phyloP scores from a whole-genome alignment of 2,113 vertebrate genomes.

The Thryonomys swinderianus region DNA sequence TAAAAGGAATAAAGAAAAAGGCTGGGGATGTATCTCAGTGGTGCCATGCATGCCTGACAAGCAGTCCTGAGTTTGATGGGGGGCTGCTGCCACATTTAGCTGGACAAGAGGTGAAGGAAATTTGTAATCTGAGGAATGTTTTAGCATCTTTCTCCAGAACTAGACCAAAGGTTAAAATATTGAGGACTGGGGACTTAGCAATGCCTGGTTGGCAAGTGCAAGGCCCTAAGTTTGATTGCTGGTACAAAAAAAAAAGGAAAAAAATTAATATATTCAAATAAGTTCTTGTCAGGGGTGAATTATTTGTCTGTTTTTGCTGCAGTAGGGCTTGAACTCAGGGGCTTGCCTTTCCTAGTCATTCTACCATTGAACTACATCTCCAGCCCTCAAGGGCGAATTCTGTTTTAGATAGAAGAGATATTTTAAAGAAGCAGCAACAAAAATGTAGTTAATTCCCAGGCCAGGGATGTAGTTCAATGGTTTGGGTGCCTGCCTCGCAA shows the following conservation, averaged over 20 bases:
- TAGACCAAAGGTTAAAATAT: not conserved
- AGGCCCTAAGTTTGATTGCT: too few relatives aligned
- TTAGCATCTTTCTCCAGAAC: not conserved
- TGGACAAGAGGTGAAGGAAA: not conserved
- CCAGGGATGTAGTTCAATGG: too few relatives aligned
- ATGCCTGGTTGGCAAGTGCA: too few relatives aligned
- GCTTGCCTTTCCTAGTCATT: not conserved
- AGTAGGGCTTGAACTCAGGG: not conserved
- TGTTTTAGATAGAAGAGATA: not conserved
- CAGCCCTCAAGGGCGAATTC: not conserved
- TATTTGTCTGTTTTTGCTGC: not conserved
- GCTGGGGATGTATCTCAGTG: too few relatives aligned
- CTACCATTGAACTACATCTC: not conserved
- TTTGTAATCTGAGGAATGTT: not conserved
- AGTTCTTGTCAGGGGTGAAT: not conserved
- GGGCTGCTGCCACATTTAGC: not conserved
- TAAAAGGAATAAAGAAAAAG: too few relatives aligned
- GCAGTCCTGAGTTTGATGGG: not conserved
- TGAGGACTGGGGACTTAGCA: not conserved
- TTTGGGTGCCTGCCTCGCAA: too few relatives aligned
- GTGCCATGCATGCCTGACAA: too few relatives aligned
- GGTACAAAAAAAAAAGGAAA: not conserved
- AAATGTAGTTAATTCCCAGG: too few relatives aligned
- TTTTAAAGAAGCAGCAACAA: constrained; percentile 22
- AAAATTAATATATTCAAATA: not conserved